Percentiles rank a stretch among this genome's conserved stretches.
Conservation (phyloP, 2,113 vertebrate genomes). For the Psilopogon haemacephalus region DNA sequence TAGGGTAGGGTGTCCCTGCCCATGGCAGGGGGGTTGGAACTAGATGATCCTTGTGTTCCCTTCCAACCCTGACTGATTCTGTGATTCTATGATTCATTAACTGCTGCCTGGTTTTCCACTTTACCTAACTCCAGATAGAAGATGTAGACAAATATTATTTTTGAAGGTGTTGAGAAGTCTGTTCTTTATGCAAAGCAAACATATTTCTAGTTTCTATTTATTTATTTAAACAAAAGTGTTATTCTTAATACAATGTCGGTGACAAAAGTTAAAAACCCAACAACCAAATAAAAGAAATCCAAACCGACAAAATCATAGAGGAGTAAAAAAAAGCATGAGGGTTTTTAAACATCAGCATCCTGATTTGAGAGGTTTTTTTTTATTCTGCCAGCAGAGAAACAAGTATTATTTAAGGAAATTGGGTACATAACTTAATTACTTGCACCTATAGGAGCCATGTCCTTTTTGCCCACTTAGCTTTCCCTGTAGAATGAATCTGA, state of each 20-base stretch:
- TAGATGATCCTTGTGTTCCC: no score
- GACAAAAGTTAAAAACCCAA: fast-evolving
- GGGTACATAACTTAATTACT: background rate
- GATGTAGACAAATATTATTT: background rate
- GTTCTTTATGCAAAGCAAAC: background rate
- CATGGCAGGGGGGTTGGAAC: no score
- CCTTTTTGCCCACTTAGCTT: background rate
- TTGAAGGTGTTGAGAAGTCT: background rate
- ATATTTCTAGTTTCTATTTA: background rate
- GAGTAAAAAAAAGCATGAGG: background rate
- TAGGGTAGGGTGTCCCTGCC: no score
- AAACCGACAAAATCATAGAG: background rate
- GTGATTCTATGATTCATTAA: no score
- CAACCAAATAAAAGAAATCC: no score
- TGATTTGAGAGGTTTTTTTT: background rate
- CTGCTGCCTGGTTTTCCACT: background rate
- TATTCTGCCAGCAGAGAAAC: background rate
- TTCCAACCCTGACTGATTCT: no score
- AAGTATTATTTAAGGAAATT: background rate
- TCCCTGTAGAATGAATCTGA: background rate
- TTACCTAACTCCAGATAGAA: background rate
- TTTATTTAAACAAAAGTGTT: background rate
- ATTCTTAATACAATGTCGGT: background rate
- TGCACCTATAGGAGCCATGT: background rate
- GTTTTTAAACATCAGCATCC: background rate